Base-by-base conservation (phyloP, 2,888 invertebrate species). In the Heterodera filipjevi region DNA sequence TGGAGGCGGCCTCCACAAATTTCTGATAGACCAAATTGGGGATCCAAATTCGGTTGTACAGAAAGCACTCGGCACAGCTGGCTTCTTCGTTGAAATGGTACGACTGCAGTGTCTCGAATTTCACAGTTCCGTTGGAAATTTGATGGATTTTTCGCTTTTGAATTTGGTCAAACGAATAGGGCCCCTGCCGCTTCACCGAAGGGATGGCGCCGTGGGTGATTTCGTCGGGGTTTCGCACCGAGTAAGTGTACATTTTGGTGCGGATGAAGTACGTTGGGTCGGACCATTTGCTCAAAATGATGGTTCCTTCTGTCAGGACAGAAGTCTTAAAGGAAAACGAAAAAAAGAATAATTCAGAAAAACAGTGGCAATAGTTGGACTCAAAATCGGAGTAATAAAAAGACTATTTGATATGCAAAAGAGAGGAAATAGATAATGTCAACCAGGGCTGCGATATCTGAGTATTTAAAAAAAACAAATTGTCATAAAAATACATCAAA, bases 171-270 rank as follows among this genome's bases (percentile, higher is more conserved):
- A 88, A 89, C 32, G 84, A 84, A 79, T 89, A 89, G 1, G 89
- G 89, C 10, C 89, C 89, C 22, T 82, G 82, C 66, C 81, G 83
- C 71, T 81, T 76, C 3, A 89, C 82, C 72, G 80, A 81, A 1
- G 89, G 89, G 49, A 81, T 84, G 35, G 81, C 33, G 10, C 75
- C 75, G 22, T 75, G 66, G 8, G 66, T 75, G 53, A 75, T 59
- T 76, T 89, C 87, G 66, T 87, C 86, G 16, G 89, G 89, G 81
- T 89, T 89, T 35, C 85, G 85, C 66, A 89, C 85, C 44, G 88
- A 86, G 76, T 84, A 89, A 14, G 88, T 86, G 77, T 76, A 87
- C 27, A 89, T 80, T 74, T 82, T 80, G 76, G 87, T 84, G 32
- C 85, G 79, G 49, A 87, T 84, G 53, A 82, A 81, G 81, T 87